These are phyloP conservation scores for Ctena decussata DNA, from an alignment of 2,888 invertebrate species.

Conservation along the genomic window DNA sequence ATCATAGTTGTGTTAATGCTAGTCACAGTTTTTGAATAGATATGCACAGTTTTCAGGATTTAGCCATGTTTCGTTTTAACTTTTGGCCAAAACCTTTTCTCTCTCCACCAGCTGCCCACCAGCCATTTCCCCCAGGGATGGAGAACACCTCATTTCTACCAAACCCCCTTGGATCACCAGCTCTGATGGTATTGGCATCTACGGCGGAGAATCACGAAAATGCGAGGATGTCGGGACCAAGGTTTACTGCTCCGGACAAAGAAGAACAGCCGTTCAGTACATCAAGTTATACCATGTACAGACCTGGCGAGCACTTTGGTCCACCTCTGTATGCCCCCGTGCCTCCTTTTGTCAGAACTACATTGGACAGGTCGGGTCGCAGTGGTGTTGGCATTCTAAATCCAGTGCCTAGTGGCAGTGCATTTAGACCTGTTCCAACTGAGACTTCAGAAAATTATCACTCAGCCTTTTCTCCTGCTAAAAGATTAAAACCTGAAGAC, in stretches of 20 bases:
- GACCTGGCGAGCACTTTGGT: conserved; percentile 83
- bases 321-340: conserved; percentile 82
- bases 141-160: conserved; percentile 81
- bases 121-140: conserved; percentile 77
- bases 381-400: conserved; percentile 75
- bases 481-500: conserved; percentile 77
- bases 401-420: conserved; percentile 73
- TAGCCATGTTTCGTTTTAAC: conserved; percentile 84
- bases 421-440: conserved; percentile 80
- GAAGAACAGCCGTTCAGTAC: conserved; percentile 73
- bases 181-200: conserved; percentile 83
- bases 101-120: conserved; percentile 74
- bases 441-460: conserved; percentile 77
- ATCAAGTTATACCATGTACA: conserved; percentile 79
- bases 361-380: conserved; percentile 74
- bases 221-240: conserved; percentile 68
- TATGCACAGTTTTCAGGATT: conserved; percentile 70
- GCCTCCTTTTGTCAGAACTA: conserved; percentile 78
- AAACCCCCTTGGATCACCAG: conserved; percentile 81
- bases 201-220: conserved; percentile 82
- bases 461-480: conserved; percentile 83
- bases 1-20: too few species aligned
- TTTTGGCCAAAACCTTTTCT: conserved; percentile 84
- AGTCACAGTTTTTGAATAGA: background rate
- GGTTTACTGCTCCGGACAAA: conserved; percentile 75